Evolutionary conservation across 1,140 invertebrate species (phyloP).

Genomic region (Matsumurasca onukii): DNA sequence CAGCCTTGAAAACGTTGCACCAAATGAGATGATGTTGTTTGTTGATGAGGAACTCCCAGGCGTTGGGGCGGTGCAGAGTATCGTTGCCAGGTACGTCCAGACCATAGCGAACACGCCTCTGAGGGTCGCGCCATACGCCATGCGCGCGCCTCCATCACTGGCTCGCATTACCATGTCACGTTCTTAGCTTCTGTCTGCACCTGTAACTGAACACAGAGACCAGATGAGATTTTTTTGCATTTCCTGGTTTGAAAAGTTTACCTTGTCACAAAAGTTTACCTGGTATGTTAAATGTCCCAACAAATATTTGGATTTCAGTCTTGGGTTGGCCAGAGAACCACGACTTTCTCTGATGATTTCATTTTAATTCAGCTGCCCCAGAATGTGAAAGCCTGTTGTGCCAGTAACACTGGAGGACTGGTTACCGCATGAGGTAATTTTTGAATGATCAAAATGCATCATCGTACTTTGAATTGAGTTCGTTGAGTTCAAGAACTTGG

Average conservation of each 20-base stretch:
- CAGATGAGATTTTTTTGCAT: not conserved
- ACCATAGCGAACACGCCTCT: conserved; percentile 36
- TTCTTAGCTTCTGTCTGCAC: conserved; percentile 16
- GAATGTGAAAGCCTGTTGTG: too few species aligned
- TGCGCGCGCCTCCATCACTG: conserved; percentile 34
- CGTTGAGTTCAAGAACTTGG: too few species aligned
- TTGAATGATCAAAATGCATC: too few species aligned
- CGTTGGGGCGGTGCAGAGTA: conserved; percentile 66
- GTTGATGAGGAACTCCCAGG: conserved; percentile 83
- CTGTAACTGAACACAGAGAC: conserved; percentile 1
- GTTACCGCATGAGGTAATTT: too few species aligned
- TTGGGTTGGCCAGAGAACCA: too few species aligned
- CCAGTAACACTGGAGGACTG: too few species aligned
- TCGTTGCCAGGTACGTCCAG: conserved; percentile 55
- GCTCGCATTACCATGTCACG: conserved; percentile 18
- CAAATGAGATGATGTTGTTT: conserved; percentile 76
- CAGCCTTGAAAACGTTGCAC: conserved; percentile 60
- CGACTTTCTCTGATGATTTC: too few species aligned
- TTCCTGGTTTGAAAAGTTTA: not conserved
- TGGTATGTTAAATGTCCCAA: too few species aligned
- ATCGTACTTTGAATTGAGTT: too few species aligned
- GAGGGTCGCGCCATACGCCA: conserved; percentile 27
- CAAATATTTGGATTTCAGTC: too few species aligned
- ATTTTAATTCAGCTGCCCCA: too few species aligned
- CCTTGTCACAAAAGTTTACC: too few species aligned